Evolutionary conservation across 1,140 invertebrate species (phyloP), one percentile per base, ranked within the genome.

Genomic region (Condylostylus longicornis): DNA sequence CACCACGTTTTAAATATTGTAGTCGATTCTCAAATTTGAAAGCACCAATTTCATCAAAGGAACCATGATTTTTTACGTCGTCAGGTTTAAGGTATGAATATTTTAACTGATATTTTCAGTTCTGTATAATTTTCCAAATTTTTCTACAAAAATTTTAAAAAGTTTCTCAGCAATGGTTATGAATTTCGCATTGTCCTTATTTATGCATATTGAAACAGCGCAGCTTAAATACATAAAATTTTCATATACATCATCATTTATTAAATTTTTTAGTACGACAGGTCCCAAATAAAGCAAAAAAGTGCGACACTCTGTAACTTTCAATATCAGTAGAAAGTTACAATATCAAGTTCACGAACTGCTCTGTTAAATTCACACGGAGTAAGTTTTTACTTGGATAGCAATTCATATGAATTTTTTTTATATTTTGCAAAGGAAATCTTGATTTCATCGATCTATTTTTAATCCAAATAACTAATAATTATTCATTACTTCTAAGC

Each of bases 21-120:
- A 41, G 39, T n/a, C 51, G 55, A 45, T 59, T 65, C 53, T 69
- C 65, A 56, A 65, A 67, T 15, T 45, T 40, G 46, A 67, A 69
- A 13, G 60, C 48, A 33, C 53, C 60, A 37, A 50, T 52, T 20
- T 44, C 47, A 41, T 67, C 59, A 18, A 66, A 40, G 18, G 44
- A 18, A 4, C 62, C 63, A 53, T 54, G 58, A 8, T 42, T 42
- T 45, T 41, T 40, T 12, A 54, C 58, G 53, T 70, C 64, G 41
- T 53, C 45, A 29, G 49, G 34, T 18, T 69, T 36, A 50, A 68
- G 66, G 29, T 44, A 38, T 56, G 52, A 1, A 57, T 38, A 40
- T 57, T 57, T 20, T 54, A 47, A 4, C 47, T 40, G 9, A 46
- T 20, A 41, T 47, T 44, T n/a, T 53, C 29, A 34, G 3, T 12